phyloP scores from a whole-genome alignment of 2,113 vertebrate genomes.

The Hippocampus zosterae region DNA sequence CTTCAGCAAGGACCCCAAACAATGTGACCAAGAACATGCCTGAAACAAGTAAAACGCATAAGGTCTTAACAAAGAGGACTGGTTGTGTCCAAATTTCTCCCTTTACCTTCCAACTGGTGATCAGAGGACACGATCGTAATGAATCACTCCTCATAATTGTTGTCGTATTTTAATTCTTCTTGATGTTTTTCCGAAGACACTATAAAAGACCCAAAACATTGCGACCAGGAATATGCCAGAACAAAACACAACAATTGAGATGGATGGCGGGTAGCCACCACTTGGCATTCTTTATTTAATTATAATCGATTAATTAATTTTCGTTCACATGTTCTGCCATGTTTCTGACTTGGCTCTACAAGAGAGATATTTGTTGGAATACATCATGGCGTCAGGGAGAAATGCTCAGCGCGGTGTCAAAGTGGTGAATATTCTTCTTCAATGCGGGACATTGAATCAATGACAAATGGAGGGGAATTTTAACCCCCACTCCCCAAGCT shows the following conservation, averaged over 20 bases:
- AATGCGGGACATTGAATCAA: too few species aligned
- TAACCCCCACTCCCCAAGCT: too few species aligned
- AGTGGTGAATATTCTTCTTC: too few species aligned
- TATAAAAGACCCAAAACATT: conserved; percentile 67
- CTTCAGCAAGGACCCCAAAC: conserved; percentile 67
- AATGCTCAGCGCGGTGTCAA: too few species aligned
- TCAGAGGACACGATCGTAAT: not conserved
- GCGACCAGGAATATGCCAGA: conserved; percentile 35
- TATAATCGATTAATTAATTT: too few species aligned
- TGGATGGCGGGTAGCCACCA: too few species aligned
- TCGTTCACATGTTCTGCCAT: too few species aligned
- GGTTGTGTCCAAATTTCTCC: not conserved
- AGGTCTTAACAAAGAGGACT: not conserved
- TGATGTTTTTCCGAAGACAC: not conserved
- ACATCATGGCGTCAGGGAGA: too few species aligned
- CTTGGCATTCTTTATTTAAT: too few species aligned
- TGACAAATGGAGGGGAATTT: too few species aligned
- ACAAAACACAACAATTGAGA: conserved; percentile 17
- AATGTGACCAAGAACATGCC: conserved; percentile 30
- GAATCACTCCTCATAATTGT: not conserved
- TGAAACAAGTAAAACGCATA: conserved; percentile 32
- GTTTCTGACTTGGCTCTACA: too few species aligned
- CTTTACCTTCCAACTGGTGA: not conserved
- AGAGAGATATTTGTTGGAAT: too few species aligned
- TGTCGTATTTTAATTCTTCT: not conserved